phyloP scores from a whole-genome alignment of 2,113 vertebrate genomes.

The Crotalus tigris region DNA sequence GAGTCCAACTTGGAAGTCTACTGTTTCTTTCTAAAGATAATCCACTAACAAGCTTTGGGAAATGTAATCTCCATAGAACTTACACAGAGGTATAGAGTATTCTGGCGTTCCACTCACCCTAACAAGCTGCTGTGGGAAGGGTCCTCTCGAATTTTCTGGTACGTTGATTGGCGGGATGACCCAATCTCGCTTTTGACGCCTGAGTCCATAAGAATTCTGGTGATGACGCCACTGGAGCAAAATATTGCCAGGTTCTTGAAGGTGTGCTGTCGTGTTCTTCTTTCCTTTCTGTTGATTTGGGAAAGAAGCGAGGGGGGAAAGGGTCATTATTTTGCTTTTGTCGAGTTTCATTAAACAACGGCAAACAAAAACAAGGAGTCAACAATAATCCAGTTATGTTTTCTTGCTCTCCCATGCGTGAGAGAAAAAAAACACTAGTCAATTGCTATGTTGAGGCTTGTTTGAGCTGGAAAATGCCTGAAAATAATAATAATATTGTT shows the following conservation, averaged over 20 bases:
- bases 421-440: background rate
- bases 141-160: slow-evolving; percentile 91
- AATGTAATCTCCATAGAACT: background rate
- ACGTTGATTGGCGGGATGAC: slow-evolving; percentile 98
- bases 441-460: rapidly evolving
- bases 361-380: background rate
- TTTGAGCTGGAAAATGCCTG: background rate
- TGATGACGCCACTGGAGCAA: slow-evolving; percentile 72
- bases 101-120: slow-evolving; percentile 76
- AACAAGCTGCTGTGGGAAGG: slow-evolving; percentile 95
- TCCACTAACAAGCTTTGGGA: background rate
- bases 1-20: background rate
- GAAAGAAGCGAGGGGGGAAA: background rate
- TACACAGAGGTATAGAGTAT: background rate
- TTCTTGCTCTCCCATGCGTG: background rate
- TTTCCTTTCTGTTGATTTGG: slow-evolving; percentile 52
- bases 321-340: background rate
- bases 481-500: slow-evolving; percentile 24
- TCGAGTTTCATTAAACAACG: background rate
- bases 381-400: background rate
- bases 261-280: slow-evolving; percentile 58
- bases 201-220: slow-evolving; percentile 71
- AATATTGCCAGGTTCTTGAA: slow-evolving; percentile 69
- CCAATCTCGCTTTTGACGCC: slow-evolving; percentile 93
- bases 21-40: background rate